Conservation (phyloP, 2,797 vertebrate species). For the Rhodeus uyekii region DNA sequence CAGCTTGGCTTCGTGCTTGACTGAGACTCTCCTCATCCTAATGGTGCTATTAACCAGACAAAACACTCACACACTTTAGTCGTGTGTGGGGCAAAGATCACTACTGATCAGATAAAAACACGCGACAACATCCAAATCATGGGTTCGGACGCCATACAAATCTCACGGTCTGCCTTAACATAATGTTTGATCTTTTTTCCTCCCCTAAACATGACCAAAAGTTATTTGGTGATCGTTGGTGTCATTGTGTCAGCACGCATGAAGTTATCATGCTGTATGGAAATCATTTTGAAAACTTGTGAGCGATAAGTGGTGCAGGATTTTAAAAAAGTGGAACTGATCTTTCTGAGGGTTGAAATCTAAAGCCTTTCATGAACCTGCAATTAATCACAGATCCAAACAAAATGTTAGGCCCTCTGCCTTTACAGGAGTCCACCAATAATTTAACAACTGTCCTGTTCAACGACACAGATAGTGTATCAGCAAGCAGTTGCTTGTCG, state of each 20-base stretch:
- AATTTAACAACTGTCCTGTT: neutral
- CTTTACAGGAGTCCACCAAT: neutral
- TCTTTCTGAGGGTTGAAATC: neutral
- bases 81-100: constrained; percentile 39
- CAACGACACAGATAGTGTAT: neutral
- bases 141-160: neutral
- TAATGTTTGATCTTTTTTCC: too few species aligned
- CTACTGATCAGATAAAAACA: constrained; percentile 32
- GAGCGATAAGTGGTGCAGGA: constrained; percentile 26
- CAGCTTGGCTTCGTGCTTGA: constrained; percentile 58
- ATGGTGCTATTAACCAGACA: constrained; percentile 60
- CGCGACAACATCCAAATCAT: constrained; percentile 22
- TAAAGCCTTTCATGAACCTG: neutral
- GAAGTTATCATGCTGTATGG: constrained; percentile 40
- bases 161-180: neutral
- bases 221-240: neutral
- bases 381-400: constrained; percentile 7
- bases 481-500: neutral
- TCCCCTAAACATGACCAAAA: neutral
- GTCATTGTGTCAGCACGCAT: constrained; percentile 38
- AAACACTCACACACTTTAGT: constrained; percentile 41
- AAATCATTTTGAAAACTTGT: constrained; percentile 22
- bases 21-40: constrained; percentile 40
- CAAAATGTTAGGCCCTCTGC: neutral
- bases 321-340: neutral